Evolutionary conservation across 2,888 invertebrate genomes (phyloP).

Genomic region (Leptopilina myrica): DNA sequence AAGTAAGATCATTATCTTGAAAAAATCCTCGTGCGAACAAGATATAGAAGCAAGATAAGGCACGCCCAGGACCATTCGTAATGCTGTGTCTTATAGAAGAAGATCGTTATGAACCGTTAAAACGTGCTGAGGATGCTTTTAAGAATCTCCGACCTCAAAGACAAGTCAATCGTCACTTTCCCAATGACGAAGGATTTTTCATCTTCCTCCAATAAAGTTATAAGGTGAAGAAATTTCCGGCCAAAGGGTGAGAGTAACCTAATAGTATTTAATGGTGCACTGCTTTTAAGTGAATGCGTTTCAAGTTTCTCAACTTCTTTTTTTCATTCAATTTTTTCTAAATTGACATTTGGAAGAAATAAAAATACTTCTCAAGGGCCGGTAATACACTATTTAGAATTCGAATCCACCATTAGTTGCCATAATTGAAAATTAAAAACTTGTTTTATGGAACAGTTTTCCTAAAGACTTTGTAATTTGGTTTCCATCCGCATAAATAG

Average conservation of each 20-base stretch:
- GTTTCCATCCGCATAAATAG: no score
- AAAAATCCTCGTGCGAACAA: constrained; percentile 37
- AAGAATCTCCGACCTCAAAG: constrained; percentile 21
- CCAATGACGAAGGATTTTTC: constrained; percentile 35
- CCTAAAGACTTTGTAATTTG: no score
- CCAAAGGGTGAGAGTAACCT: constrained; percentile 40
- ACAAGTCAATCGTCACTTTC: constrained; percentile 37
- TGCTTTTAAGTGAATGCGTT: constrained; percentile 24
- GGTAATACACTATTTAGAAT: no score
- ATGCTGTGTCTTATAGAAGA: constrained; percentile 17
- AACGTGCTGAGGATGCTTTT: constrained; percentile 34
- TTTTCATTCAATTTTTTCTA: constrained; percentile 4
- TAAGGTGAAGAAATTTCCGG: constrained; percentile 23
- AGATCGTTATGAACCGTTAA: constrained; percentile 34
- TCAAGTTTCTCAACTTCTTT: background rate
- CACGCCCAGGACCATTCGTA: constrained; percentile 36
- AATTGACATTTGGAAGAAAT: background rate
- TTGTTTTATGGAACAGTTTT: no score
- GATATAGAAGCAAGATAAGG: constrained; percentile 24
- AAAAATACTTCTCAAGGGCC: background rate
- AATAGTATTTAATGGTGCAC: background rate
- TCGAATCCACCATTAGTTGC: no score
- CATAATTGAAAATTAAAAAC: no score
- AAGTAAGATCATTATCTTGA: constrained; percentile 26
- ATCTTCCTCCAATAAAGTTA: constrained; percentile 18